A percentile compares a stretch with the other conserved stretches of the same genome.
Conservation (phyloP, 2,797 vertebrate species). For the Sciaenops ocellatus region DNA sequence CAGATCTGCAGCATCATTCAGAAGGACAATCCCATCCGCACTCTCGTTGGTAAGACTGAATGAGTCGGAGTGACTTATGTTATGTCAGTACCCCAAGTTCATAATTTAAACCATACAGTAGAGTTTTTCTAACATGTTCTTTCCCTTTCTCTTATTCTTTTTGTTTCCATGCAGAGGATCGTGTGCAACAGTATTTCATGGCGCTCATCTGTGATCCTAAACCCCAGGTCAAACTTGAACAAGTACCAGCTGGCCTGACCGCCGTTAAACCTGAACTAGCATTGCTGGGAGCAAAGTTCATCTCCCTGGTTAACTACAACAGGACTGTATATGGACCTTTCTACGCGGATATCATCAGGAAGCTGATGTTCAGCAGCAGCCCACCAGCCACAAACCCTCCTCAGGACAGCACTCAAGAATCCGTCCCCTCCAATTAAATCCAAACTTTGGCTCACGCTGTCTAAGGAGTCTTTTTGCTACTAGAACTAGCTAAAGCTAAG, state of each 20-base stretch:
- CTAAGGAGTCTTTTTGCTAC: slow-evolving; percentile 11
- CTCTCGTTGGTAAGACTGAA: slow-evolving; percentile 89
- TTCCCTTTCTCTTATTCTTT: not conserved
- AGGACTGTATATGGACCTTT: slow-evolving; percentile 93
- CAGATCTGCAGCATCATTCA: slow-evolving; percentile 90
- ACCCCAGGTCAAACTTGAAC: slow-evolving; percentile 82
- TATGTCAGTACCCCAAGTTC: too few species aligned
- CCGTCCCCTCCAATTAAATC: slow-evolving; percentile 62
- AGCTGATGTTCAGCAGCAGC: slow-evolving; percentile 86
- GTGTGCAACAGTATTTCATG: slow-evolving; percentile 90
- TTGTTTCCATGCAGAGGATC: slow-evolving; percentile 86
- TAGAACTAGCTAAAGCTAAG: slow-evolving; percentile 22
- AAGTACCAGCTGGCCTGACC: slow-evolving; percentile 88
- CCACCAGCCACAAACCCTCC: slow-evolving; percentile 33
- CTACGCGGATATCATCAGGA: slow-evolving; percentile 92
- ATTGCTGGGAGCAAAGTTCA: slow-evolving; percentile 86
- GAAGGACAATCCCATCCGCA: slow-evolving; percentile 89
- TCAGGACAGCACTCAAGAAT: slow-evolving; percentile 45
- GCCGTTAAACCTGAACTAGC: slow-evolving; percentile 89
- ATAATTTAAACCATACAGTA: too few species aligned
- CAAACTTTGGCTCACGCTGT: not conserved
- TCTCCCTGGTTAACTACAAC: slow-evolving; percentile 92
- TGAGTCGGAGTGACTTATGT: not conserved
- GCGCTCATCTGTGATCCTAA: slow-evolving; percentile 84
- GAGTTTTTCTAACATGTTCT: slow-evolving; percentile 17